Conservation (phyloP, 2,888 invertebrate species). For the Entomobrya multifasciata region DNA sequence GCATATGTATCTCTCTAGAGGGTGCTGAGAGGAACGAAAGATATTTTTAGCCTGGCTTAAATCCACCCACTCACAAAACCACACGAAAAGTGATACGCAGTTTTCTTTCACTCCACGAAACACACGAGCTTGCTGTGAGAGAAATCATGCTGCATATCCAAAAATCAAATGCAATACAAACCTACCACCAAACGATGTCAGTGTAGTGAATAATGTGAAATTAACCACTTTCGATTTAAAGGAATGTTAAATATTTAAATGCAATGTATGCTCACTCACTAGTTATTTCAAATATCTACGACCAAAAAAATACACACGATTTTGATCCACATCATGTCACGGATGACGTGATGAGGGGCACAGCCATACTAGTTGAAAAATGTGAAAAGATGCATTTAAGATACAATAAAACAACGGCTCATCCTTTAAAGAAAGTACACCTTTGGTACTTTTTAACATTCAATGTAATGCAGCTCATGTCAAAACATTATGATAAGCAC, state of each 20-base stretch:
- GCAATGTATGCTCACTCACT: conserved; percentile 49
- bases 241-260: conserved; percentile 70
- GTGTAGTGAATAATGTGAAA: background rate
- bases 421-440: conserved; percentile 43
- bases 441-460: background rate
- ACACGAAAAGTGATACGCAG: conserved; percentile 1
- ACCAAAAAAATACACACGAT: conserved; percentile 35
- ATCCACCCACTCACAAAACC: conserved; percentile 46
- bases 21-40: conserved; percentile 21
- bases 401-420: conserved; percentile 44
- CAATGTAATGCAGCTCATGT: conserved; percentile 57
- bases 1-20: conserved; percentile 9
- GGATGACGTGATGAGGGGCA: conserved; percentile 66
- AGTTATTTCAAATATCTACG: background rate
- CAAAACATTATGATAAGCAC: conserved; percentile 62
- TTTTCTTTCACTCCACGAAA: conserved; percentile 17
- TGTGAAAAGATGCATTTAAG: conserved; percentile 24
- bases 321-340: conserved; percentile 67
- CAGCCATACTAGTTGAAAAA: conserved; percentile 36
- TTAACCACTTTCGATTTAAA: conserved; percentile 21
- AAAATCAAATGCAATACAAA: background rate
- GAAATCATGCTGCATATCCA: conserved; percentile 9
- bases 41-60: conserved; percentile 1
- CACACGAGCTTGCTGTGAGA: background rate
- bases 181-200: background rate